Evolutionary conservation across 2,113 vertebrate species (phyloP), one percentile per base, ranked within the genome.

Genomic region (Hippocampus guttulatus): DNA sequence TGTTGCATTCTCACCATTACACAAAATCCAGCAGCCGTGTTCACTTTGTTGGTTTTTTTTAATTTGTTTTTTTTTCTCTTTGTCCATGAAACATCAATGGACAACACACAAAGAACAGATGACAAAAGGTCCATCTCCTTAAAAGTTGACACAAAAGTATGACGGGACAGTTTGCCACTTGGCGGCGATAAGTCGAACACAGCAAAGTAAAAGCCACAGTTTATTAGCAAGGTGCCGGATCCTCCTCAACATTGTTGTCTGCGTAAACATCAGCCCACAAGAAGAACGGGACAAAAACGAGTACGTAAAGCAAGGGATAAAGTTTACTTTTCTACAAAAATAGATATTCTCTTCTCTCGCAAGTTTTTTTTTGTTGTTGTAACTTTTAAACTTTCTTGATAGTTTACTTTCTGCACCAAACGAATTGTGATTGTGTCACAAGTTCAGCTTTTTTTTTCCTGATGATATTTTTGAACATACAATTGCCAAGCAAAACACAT

Each of bases 241-340:
- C 65, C 76, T 83, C 65, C 54, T 67, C 69, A 64, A 47, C 68
- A 75, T 75, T 69, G 75, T 77, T 69, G 55, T 69, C 78, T 38
- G 74, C 87, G 83, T 81, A 81, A 88, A 87, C 85, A 87, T 88
- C 82, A 88, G 82, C 84, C 83, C 85, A 90, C 83, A 86, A 65
- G 81, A 86, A 86, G 84, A 85, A 81, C 55, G 75, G 78, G 74
- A 76, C 74, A 75, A 77, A 55, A 81, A 82, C 80, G 70, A 88
- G 84, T 85, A 91, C 84, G 84, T 38, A 84, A 87, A 91, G 90
- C 89, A 69, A 84, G 85, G 81, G 90, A 91, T 90, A 92, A 89
- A 91, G 91, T 92, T 88, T 91, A 87, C 84, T 90, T 65, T 92
- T 93, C 87, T 93, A 93, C 91, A 93, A 93, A 93, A 93, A 93